Conservation (phyloP, 2,888 invertebrate genomes). For the Mermis nigrescens region DNA sequence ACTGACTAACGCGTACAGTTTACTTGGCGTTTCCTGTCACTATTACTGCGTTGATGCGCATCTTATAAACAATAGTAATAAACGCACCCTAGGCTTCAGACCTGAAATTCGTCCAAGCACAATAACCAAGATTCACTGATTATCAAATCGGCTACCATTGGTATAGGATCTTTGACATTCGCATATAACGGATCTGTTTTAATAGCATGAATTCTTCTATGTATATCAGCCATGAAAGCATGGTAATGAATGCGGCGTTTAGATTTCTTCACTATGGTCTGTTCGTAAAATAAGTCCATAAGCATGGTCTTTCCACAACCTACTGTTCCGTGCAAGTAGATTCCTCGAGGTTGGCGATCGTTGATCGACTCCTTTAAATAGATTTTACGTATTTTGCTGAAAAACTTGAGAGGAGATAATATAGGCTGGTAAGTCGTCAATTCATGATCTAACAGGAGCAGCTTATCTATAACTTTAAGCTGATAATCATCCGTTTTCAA, state of each 20-base stretch:
- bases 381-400: no score
- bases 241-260: conserved; percentile 73
- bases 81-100: no score
- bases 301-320: conserved; percentile 92
- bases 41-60: no score
- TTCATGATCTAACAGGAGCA: no score
- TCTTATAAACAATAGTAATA: no score
- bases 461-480: no score
- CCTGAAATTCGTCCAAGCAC: conserved; percentile 97
- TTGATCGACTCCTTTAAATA: no score
- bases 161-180: conserved; percentile 73
- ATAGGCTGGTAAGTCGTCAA: no score
- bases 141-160: conserved; percentile 71
- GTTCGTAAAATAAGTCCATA: conserved; percentile 90
- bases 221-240: conserved; percentile 89
- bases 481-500: no score
- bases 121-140: conserved; percentile 68
- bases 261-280: conserved; percentile 42
- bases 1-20: no score
- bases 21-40: no score
- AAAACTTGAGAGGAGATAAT: no score
- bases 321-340: conserved; percentile 64
- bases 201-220: conserved; percentile 59
- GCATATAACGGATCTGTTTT: conserved; percentile 42
- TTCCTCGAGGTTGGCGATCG: conserved; percentile 55